phyloP scores from a whole-genome alignment of 2,113 vertebrate species.

The Oncorhynchus keta region DNA sequence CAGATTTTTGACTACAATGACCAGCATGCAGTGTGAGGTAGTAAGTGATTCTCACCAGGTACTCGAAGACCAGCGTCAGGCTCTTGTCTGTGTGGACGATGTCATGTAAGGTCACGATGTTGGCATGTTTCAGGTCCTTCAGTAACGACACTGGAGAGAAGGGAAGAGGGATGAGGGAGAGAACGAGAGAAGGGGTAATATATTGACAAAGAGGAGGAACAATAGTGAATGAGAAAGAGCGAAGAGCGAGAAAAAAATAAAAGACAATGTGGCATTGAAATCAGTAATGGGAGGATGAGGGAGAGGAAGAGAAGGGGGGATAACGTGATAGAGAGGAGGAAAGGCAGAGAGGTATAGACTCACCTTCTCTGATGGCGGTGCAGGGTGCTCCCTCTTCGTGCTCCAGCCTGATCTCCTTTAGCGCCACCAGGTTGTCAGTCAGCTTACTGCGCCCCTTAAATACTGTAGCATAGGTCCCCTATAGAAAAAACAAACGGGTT shows the following conservation, averaged over 20 bases:
- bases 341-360: not conserved
- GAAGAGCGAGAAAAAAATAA: not conserved
- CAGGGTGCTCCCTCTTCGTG: conserved; percentile 97
- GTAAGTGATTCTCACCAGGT: conserved; percentile 81
- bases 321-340: not conserved
- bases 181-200: not conserved
- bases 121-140: conserved; percentile 98
- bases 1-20: not conserved
- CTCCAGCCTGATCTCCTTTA: conserved; percentile 97
- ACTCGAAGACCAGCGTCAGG: conserved; percentile 97
- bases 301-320: not conserved
- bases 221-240: conserved; percentile 11
- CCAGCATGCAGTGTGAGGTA: not conserved
- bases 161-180: not conserved
- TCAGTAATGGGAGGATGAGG: too few relatives aligned
- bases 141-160: conserved; percentile 87
- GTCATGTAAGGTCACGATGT: conserved; percentile 98
- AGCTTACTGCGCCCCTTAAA: conserved; percentile 98
- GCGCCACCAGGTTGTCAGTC: conserved; percentile 95
- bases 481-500: not conserved
- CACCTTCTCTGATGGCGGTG: conserved; percentile 98
- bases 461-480: conserved; percentile 98
- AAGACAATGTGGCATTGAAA: not conserved
- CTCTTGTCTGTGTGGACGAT: conserved; percentile 99
- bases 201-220: not conserved